A percentile compares a stretch with the other conserved stretches of the same genome.
These are phyloP conservation scores for Pediacus dermestoides DNA, from an alignment of 2,888 invertebrate species.

Conservation along the genomic window DNA sequence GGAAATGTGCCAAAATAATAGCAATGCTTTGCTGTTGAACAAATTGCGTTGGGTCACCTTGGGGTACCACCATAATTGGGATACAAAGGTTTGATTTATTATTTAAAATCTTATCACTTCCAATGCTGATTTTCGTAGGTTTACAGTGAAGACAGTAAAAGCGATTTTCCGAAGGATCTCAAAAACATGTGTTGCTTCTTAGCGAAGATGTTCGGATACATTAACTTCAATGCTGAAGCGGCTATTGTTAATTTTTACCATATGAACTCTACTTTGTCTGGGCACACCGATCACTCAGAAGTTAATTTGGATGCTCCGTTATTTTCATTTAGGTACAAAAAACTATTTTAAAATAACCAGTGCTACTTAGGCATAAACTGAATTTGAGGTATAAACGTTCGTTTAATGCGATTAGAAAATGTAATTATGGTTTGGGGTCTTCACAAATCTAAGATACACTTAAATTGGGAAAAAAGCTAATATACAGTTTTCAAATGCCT, in stretches of 20 bases:
- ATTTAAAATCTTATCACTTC: neutral
- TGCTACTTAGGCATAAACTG: too few relatives aligned
- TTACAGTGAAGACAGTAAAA: slow-evolving; percentile 66
- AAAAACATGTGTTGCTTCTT: slow-evolving; percentile 62
- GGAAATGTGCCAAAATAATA: slow-evolving; percentile 53
- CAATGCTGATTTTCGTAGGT: too few relatives aligned
- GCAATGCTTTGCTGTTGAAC: slow-evolving; percentile 42
- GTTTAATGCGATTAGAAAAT: too few relatives aligned
- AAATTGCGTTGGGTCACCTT: slow-evolving; percentile 90
- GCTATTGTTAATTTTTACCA: slow-evolving; percentile 97
- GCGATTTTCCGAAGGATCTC: slow-evolving; percentile 73
- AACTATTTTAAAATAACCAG: slow-evolving; percentile 7
- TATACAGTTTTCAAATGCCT: too few relatives aligned
- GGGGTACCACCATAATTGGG: slow-evolving; percentile 98
- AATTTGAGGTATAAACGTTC: too few relatives aligned
- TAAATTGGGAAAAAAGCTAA: too few relatives aligned
- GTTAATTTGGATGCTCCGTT: slow-evolving; percentile 80
- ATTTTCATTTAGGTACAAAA: slow-evolving; percentile 76
- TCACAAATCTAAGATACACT: too few relatives aligned
- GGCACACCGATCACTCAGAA: slow-evolving; percentile 95
- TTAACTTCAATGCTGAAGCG: slow-evolving; percentile 75
- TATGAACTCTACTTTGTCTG: slow-evolving; percentile 85
- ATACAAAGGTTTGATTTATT: slow-evolving; percentile 65
- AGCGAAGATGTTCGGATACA: slow-evolving; percentile 57
- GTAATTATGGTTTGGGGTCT: too few relatives aligned